phyloP scores from a whole-genome alignment of 2,888 invertebrate species.

The Ormyrus labotus region DNA sequence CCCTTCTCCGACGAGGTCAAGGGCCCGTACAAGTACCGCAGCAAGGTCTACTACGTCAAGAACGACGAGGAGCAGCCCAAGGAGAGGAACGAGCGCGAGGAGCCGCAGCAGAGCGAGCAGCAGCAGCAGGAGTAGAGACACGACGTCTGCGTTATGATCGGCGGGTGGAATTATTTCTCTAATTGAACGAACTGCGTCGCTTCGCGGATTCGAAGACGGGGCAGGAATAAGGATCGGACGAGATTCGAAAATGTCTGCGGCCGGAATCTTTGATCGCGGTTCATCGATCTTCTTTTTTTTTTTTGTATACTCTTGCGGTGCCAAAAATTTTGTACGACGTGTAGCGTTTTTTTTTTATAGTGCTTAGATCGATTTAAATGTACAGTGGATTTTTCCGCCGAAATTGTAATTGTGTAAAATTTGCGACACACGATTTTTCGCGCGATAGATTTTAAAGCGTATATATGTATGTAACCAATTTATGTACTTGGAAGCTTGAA shows the following conservation, averaged over 20 bases:
- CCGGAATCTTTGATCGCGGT: slow-evolving; percentile 11
- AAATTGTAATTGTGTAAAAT: no score
- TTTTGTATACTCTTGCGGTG: slow-evolving; percentile 30
- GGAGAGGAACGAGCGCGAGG: slow-evolving; percentile 30
- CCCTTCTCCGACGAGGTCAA: slow-evolving; percentile 64
- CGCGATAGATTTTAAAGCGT: no score
- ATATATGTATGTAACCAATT: no score
- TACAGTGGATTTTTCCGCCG: not conserved
- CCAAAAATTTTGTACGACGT: slow-evolving; percentile 37
- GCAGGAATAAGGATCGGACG: not conserved
- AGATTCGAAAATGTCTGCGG: slow-evolving; percentile 26
- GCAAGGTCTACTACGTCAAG: slow-evolving; percentile 68
- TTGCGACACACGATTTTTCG: no score
- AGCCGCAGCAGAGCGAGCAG: slow-evolving; percentile 19
- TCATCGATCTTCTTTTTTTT: slow-evolving; percentile 4
- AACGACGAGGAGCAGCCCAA: slow-evolving; percentile 53
- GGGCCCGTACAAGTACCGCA: slow-evolving; percentile 66
- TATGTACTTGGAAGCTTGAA: no score
- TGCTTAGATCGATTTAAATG: not conserved
- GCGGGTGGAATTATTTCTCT: no score
- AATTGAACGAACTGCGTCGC: not conserved
- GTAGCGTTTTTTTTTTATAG: not conserved
- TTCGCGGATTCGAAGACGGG: not conserved
- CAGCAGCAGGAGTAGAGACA: not conserved
- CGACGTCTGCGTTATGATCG: not conserved